These are phyloP conservation scores for Drosophila formosana DNA, from an alignment of 2,888 invertebrate genomes.

Conservation along the genomic window DNA sequence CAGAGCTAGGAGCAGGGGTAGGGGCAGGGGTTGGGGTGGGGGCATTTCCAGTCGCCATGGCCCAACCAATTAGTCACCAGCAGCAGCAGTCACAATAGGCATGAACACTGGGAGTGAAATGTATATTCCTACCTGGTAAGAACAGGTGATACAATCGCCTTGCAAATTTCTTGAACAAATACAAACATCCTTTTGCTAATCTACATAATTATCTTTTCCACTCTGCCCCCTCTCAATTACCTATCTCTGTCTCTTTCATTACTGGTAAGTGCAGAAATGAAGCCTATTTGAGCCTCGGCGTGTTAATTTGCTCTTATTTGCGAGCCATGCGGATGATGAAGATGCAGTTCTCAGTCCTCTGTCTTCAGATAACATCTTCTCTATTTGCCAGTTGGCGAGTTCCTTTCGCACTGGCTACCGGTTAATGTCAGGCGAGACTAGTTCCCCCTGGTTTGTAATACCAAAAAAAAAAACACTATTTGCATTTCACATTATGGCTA, in stretches of 20 bases:
- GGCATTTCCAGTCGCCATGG: slow-evolving; percentile 39
- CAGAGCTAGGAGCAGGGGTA: background rate
- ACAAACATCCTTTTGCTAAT: slow-evolving; percentile 70
- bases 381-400: slow-evolving; percentile 13
- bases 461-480: slow-evolving; percentile 59
- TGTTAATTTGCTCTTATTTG: slow-evolving; percentile 78
- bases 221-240: slow-evolving; percentile 3
- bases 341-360: slow-evolving; percentile 23
- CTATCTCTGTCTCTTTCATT: slow-evolving; percentile 37
- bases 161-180: slow-evolving; percentile 70
- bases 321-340: slow-evolving; percentile 48
- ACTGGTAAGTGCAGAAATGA: slow-evolving; percentile 64
- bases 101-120: slow-evolving; percentile 1
- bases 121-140: background rate
- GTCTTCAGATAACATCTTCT: slow-evolving; percentile 6
- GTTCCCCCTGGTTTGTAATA: slow-evolving; percentile 36
- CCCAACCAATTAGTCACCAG: slow-evolving; percentile 55
- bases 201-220: slow-evolving; percentile 60
- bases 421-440: slow-evolving; percentile 6
- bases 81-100: slow-evolving; percentile 29
- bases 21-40: background rate
- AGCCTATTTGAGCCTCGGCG: slow-evolving; percentile 57
- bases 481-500: slow-evolving; percentile 68
- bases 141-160: slow-evolving; percentile 44
- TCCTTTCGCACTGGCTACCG: slow-evolving; percentile 11